Conservation (phyloP, 2,113 vertebrate genomes). For the Rafetus swinhoei region DNA sequence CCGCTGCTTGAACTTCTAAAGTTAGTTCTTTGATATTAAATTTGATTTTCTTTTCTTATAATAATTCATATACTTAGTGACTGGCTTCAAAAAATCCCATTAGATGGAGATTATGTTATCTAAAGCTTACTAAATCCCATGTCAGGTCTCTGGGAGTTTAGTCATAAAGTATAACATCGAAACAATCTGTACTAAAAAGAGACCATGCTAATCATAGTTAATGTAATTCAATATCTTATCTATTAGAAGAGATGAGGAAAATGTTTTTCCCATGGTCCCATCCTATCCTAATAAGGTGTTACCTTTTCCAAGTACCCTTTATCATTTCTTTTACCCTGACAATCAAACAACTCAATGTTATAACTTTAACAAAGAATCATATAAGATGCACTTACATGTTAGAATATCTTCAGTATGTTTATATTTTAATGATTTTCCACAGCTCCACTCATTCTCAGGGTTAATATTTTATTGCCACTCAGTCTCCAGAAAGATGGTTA, state of each 20-base stretch:
- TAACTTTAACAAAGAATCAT: slow-evolving; percentile 46
- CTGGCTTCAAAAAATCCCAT: slow-evolving; percentile 76
- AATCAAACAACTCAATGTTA: slow-evolving; percentile 47
- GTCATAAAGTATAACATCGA: slow-evolving; percentile 57
- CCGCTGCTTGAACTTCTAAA: slow-evolving; percentile 79
- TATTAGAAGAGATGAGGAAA: slow-evolving; percentile 39
- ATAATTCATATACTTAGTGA: slow-evolving; percentile 75
- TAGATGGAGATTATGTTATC: slow-evolving; percentile 79
- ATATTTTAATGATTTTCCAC: slow-evolving; percentile 65
- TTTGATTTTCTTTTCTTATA: slow-evolving; percentile 72
- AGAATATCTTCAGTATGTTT: slow-evolving; percentile 53
- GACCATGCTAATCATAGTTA: slow-evolving; percentile 65
- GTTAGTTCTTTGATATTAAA: slow-evolving; percentile 77
- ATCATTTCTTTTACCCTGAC: slow-evolving; percentile 51
- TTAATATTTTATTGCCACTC: slow-evolving; percentile 58
- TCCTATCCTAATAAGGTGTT: slow-evolving; percentile 44
- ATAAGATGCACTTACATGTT: slow-evolving; percentile 43
- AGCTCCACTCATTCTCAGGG: slow-evolving; percentile 45
- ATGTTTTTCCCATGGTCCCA: not conserved
- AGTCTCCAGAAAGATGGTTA: slow-evolving; percentile 43
- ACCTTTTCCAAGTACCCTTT: slow-evolving; percentile 60
- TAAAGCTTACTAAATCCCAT: slow-evolving; percentile 76
- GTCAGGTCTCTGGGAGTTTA: slow-evolving; percentile 67
- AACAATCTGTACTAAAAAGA: slow-evolving; percentile 37
- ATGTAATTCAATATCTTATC: slow-evolving; percentile 37